Base-by-base conservation (phyloP, 1,140 invertebrate species). In the Armadillidium nasatum region DNA sequence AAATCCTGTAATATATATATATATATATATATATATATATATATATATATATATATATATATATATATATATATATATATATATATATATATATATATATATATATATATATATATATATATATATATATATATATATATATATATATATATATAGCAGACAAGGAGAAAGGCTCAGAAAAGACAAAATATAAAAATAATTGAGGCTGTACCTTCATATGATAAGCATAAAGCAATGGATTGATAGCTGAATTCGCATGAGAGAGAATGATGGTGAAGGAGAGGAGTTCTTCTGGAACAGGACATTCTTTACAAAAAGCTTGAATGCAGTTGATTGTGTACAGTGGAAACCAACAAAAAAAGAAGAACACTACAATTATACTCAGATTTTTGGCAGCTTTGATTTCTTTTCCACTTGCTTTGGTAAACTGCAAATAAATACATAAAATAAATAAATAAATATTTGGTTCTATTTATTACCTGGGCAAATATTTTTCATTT, bases 341-440 rank as follows among this genome's bases (percentile, higher is more conserved):
- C 4, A 96, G 86, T 0, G 94, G 94, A 71, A 96, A 92, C 94
- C 94, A 96, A 83, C 93, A 95, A 69, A 95, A 87, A 85, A 95
- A 93, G 86, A 96, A 96, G 85, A 95, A 95, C 46, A 93, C 85
- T 0, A 96, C 94, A 72, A 96, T 95, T 76, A 94, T 91, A 66
- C 92, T 92, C 0, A 96, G 87, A 84, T 94, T 96, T 82, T 95
- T 93, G 0, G 94, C 94, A 9, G 93, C 93, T 85, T 95, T 94
- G 2, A 94, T 92, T 83, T 96, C 94, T n/a, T 92, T 87, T 80
- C 92, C 44, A 74, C 76, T 82, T 46, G 80, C 76, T 21, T 82
- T 78, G 15, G 75, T 46, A 68, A 78, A 69, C 81, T 79, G 79
- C 33, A 33, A 33, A 33, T 33, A 33, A 33, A 33, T 33, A 33